Conservation (phyloP, 1,140 invertebrate species). For the Spodoptera litura region DNA sequence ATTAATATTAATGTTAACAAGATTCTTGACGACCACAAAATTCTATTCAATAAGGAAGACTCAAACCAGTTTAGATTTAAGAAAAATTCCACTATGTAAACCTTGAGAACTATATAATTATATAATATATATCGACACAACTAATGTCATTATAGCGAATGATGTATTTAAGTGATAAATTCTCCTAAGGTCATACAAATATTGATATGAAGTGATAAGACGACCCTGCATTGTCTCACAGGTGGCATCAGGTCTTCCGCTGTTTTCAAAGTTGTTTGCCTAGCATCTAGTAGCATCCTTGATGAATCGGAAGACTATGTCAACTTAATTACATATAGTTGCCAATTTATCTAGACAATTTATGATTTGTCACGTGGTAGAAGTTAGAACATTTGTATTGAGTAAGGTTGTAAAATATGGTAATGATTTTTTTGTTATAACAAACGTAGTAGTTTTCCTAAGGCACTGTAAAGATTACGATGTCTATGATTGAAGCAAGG, state of each 20-base stretch:
- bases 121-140: constrained; percentile 29
- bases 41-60: not conserved
- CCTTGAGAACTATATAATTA: constrained; percentile 36
- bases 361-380: no score
- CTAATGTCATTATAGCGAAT: constrained; percentile 37
- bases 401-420: no score
- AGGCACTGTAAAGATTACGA: no score
- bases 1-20: constrained; percentile 8
- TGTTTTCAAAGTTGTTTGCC: constrained; percentile 16
- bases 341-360: not conserved
- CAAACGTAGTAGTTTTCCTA: no score
- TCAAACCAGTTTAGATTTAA: constrained; percentile 25
- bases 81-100: constrained; percentile 36
- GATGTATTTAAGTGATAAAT: constrained; percentile 60
- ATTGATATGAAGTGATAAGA: constrained; percentile 68
- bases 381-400: no score
- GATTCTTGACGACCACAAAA: constrained; percentile 1
- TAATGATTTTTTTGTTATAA: no score
- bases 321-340: not conserved
- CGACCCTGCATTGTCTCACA: constrained; percentile 69
- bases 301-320: not conserved
- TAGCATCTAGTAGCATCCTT: constrained; percentile 2
- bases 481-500: no score
- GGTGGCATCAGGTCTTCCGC: constrained; percentile 23
- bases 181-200: constrained; percentile 74